These are phyloP conservation scores for Arion vulgaris DNA, from an alignment of 1,140 invertebrate species.

Conservation along the genomic window DNA sequence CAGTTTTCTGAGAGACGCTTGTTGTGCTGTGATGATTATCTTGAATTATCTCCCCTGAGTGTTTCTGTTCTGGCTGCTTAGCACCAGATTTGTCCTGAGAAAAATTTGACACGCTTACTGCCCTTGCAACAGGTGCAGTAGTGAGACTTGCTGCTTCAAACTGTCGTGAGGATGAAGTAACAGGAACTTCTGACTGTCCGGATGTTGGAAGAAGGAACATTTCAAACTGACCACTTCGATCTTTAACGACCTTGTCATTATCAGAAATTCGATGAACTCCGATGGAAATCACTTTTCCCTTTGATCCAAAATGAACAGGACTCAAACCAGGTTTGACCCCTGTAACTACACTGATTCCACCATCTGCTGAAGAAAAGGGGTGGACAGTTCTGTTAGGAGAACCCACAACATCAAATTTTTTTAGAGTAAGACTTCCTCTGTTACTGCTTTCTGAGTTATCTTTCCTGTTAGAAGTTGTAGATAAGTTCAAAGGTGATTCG, in stretches of 20 bases:
- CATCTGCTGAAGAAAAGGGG: background rate
- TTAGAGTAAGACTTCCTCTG: background rate
- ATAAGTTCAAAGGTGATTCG: background rate
- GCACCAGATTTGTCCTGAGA: background rate
- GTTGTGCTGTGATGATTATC: background rate
- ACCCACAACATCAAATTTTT: too few species aligned
- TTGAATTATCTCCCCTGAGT: background rate
- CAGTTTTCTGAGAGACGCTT: background rate
- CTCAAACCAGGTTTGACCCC: background rate
- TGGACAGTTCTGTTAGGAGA: background rate
- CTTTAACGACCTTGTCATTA: background rate
- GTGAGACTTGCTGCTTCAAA: background rate
- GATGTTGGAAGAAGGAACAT: conserved; percentile 8
- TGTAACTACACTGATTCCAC: background rate
- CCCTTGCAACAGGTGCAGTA: background rate
- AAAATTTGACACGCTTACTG: background rate
- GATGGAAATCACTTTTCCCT: conserved; percentile 12
- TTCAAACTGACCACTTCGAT: background rate
- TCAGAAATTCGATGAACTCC: background rate
- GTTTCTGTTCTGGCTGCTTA: background rate
- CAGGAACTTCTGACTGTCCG: background rate
- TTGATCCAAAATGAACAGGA: background rate
- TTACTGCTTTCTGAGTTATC: background rate
- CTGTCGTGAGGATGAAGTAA: background rate
- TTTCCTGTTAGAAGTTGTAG: background rate